Percentiles rank a stretch among this genome's conserved stretches.
Conservation (phyloP, 2,797 vertebrate genomes). For the Eulemur albifrons region DNA sequence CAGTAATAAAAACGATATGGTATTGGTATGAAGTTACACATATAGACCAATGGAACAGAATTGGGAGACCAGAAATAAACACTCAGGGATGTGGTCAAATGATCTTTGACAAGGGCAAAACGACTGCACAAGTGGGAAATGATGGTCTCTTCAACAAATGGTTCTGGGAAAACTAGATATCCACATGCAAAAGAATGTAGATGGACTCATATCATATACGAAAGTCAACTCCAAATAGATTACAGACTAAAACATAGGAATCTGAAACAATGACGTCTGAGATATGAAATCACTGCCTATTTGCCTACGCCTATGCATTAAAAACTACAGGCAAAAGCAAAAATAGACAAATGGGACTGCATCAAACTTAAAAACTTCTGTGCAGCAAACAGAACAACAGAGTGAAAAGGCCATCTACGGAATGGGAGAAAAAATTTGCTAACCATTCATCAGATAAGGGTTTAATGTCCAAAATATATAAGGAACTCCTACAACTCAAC, state of each 20-base stretch:
- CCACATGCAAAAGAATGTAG: background rate
- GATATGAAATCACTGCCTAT: background rate
- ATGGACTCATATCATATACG: background rate
- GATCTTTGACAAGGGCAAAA: background rate
- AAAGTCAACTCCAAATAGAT: background rate
- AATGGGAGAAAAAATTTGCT: background rate
- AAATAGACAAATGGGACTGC: background rate
- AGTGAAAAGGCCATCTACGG: background rate
- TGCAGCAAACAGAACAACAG: background rate
- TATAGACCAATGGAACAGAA: background rate
- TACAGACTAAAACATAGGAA: background rate
- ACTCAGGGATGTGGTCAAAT: background rate
- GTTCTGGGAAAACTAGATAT: background rate
- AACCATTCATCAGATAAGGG: background rate
- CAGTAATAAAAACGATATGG: background rate
- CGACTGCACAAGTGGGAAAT: background rate
- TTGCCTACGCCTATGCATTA: background rate
- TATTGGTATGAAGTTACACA: background rate
- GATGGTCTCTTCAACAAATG: background rate
- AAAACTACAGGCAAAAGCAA: background rate
- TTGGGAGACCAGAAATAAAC: background rate
- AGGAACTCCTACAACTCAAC: background rate
- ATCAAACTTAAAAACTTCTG: background rate
- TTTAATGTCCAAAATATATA: conserved; percentile 6
- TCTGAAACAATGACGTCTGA: background rate